These are phyloP conservation scores for Clarias pachynema DNA, from an alignment of 2,797 vertebrate genomes.

Conservation along the genomic window DNA sequence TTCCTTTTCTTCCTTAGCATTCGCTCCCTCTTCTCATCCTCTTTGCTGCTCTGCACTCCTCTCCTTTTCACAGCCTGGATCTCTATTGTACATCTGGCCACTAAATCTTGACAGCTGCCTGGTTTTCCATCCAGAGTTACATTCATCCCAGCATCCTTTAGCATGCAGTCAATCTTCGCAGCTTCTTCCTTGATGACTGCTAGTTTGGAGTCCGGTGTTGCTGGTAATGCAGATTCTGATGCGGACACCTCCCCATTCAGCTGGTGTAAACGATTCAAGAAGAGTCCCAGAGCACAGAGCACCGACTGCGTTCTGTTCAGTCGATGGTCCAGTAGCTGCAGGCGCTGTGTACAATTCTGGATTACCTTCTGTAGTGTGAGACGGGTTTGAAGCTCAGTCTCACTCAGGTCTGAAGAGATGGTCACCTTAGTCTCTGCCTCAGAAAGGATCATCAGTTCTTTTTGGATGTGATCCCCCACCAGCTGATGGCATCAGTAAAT, in stretches of 20 bases:
- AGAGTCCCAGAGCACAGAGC: slow-evolving; percentile 71
- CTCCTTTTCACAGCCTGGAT: slow-evolving; percentile 42
- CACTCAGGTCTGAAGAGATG: slow-evolving; percentile 44
- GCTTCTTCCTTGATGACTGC: slow-evolving; percentile 69
- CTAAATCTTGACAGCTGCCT: slow-evolving; percentile 62
- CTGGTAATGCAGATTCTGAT: slow-evolving; percentile 16
- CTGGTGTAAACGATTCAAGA: slow-evolving; percentile 72
- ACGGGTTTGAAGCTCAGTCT: slow-evolving; percentile 61
- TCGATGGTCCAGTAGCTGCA: slow-evolving; percentile 70
- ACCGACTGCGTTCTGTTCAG: slow-evolving; percentile 67
- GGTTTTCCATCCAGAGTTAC: slow-evolving; percentile 62
- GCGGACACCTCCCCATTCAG: slow-evolving; percentile 58
- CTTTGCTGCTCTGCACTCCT: slow-evolving; percentile 33
- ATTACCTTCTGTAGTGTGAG: slow-evolving; percentile 65
- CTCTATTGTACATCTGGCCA: slow-evolving; percentile 46
- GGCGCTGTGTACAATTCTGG: slow-evolving; percentile 64
- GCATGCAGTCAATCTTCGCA: slow-evolving; percentile 67
- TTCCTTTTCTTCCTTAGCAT: slow-evolving; percentile 65
- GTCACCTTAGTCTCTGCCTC: slow-evolving; percentile 58
- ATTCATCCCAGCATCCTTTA: slow-evolving; percentile 70
- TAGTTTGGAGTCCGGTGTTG: slow-evolving; percentile 46
- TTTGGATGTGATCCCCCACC: slow-evolving; percentile 59
- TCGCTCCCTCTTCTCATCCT: slow-evolving; percentile 56
- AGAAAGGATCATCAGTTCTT: slow-evolving; percentile 72
- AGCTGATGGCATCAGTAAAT: slow-evolving; percentile 55